Evolutionary conservation across 1,140 invertebrate genomes (phyloP), one percentile per base, ranked within the genome.

Genomic region (Tribolium madens): DNA sequence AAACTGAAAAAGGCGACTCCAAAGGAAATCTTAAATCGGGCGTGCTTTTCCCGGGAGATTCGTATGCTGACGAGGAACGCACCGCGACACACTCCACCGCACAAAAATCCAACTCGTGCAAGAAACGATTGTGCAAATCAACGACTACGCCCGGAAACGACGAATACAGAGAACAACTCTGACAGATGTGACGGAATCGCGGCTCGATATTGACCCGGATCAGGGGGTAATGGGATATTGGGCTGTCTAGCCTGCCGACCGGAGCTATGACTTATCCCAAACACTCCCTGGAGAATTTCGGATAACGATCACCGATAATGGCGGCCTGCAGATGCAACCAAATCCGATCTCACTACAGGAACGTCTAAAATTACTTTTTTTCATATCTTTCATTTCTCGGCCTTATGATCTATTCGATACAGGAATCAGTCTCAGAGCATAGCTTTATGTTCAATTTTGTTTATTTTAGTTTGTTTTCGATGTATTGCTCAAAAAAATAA

Each of bases 271-370:
- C 42, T 72, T 72, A 72, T 72, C 70, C 70, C 50, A 52, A 72
- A 72, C 50, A 72, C 70, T 72, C 70, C 70, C 70, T 18, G 46
- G 70, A 72, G 70, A 26, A 52, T 48, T 46, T 46, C 46, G 46
- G 70, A 72, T 72, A 72, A 72, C 70, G 70, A 72, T 72, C 70
- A 52, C 21, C 70, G 50, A 72, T 72, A 72, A 72, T 72, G 70
- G 21, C 70, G 46, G 15, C 46, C 42, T 52, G 70, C 70, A 72
- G 15, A 13, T 64, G 57, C 57, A 64, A 64, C 57, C 14, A 10
- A 17, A 72, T 12, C 46, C 70, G 15, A 72, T 21, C 13, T 31
- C 70, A 72, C 21, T 72, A 57, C 52, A 21, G 6, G 3, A 4
- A 42, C n/a, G n/a, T 42, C 36, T 9, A 42, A 42, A n/a, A 42